A percentile compares a stretch with the other conserved stretches of the same genome.
Conservation (phyloP, 2,113 vertebrate genomes). For the Galemys pyrenaicus region DNA sequence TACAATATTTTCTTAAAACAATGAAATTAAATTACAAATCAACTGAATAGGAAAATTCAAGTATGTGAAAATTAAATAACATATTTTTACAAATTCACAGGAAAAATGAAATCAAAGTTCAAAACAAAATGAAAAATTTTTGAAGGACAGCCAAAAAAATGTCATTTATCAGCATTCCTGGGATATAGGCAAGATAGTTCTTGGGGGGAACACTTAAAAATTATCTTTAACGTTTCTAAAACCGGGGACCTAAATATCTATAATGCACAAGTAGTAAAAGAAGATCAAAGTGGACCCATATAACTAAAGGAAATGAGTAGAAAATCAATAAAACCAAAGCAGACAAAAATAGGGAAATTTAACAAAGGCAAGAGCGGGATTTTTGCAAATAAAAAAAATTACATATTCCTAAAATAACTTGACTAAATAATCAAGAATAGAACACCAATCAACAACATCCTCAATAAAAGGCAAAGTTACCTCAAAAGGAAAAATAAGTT, state of each 20-base stretch:
- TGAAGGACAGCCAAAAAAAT: background rate
- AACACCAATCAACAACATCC: conserved; percentile 44
- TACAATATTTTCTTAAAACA: background rate
- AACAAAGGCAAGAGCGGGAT: background rate
- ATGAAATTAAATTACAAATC: background rate
- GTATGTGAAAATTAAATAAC: background rate
- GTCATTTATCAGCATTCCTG: no score
- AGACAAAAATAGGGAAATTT: background rate
- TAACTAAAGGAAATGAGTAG: background rate
- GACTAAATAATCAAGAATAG: background rate
- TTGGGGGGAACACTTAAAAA: background rate
- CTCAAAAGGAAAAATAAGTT: background rate
- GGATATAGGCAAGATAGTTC: background rate
- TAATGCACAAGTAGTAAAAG: background rate
- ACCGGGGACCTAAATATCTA: background rate
- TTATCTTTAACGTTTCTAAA: background rate
- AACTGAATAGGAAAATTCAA: background rate
- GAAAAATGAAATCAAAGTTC: background rate
- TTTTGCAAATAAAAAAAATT: conserved; percentile 21
- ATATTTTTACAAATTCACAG: background rate
- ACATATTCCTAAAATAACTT: background rate
- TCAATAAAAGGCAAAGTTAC: conserved; percentile 33
- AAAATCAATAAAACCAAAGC: conserved; percentile 43
- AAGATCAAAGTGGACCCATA: background rate
- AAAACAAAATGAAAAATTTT: background rate